Base-by-base conservation (phyloP, 2,888 invertebrate genomes). In the Temnothorax rugatulus region DNA sequence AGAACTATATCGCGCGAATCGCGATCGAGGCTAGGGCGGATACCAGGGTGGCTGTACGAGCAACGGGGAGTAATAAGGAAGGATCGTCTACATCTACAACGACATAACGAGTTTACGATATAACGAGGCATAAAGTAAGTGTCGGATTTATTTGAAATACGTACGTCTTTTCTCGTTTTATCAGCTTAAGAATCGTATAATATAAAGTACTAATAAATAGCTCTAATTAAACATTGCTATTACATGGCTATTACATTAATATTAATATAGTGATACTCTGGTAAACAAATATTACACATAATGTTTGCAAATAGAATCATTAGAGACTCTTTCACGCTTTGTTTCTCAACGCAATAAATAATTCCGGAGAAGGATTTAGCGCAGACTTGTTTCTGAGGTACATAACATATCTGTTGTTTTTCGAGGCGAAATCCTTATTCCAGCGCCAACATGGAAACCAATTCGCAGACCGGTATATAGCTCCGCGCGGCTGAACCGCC, bases 1-100 rank as follows among this genome's bases (percentile, higher is more conserved):
- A 82, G 82, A 75, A 82, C 82, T 61, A 75, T 77, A 77, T 77
- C 68, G 44, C 77, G 44, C 66, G 66, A 54, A 15, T 52, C 50
- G 66, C 38, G 25, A 76, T 66, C 29, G 77, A 57, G 68, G 68
- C 15, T 54, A 41, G 21, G 76, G 11, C 25, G 44, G 47, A n/a
- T 34, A 57, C 34, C 13, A 13, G 34, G 44, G 44, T 68, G n/a
- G 15, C 21, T 29, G n/a, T 29, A 66, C 38, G 38, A 21, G 41
- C 66, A 7, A 34, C 41, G 21, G 21, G 21, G 21, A 41, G 11
- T 25, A 34, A 9, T 18, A 15, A n/a, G 61, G 29, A 11, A 9
- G n/a, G 8, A 9, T 29, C 29, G n/a, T 18, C 1, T 18, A 47
- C 5, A 25, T 38, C 4, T 29, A 29, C 29, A 2, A 29, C 29